phyloP scores from a whole-genome alignment of 2,797 vertebrate genomes.

The Pantherophis vulpinus region DNA sequence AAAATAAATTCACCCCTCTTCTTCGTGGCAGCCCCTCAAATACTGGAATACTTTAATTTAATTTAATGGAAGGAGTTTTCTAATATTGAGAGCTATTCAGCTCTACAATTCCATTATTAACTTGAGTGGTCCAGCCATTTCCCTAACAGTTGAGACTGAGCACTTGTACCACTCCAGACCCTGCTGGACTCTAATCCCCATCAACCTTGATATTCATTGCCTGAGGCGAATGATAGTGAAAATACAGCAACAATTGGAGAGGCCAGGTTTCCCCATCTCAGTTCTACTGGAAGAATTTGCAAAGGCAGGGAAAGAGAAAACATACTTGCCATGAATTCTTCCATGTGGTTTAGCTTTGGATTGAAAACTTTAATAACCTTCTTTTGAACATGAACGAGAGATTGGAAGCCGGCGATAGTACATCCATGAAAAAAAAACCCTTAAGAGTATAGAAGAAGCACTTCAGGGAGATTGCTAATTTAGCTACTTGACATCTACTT shows the following conservation, averaged over 20 bases:
- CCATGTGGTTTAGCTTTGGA: too few species aligned
- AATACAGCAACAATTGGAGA: neutral
- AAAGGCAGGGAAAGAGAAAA: neutral
- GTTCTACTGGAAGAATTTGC: neutral
- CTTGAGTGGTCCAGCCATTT: neutral
- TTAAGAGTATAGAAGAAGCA: neutral
- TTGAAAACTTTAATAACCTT: neutral
- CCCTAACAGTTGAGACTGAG: neutral
- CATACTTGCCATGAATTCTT: neutral
- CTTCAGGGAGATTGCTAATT: neutral
- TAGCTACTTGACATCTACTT: neutral
- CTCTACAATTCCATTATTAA: neutral
- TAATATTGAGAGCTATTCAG: neutral
- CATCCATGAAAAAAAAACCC: neutral
- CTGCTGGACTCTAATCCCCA: neutral
- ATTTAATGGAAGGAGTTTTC: neutral
- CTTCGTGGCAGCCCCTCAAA: neutral
- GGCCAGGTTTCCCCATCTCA: too few species aligned
- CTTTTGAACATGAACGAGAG: neutral
- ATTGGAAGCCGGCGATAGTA: neutral
- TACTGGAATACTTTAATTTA: neutral
- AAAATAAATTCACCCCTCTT: neutral
- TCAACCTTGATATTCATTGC: neutral
- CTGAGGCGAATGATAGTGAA: neutral
- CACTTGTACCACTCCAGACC: neutral